A percentile compares a stretch with the other conserved stretches of the same genome.
Conservation (phyloP, 2,888 invertebrate genomes). For the Tribolium freemani region DNA sequence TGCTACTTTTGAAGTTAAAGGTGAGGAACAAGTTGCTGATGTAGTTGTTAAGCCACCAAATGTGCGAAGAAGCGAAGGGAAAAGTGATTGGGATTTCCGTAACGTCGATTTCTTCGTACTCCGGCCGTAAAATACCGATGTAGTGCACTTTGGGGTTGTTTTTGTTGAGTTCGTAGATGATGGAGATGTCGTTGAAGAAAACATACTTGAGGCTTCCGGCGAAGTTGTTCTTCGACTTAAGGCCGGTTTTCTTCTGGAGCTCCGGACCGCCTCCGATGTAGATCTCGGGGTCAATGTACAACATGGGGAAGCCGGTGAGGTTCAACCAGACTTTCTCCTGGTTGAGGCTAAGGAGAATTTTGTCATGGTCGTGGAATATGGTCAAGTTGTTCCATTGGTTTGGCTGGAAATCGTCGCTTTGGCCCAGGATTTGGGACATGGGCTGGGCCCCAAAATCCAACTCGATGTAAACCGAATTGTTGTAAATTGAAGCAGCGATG, state of each 20-base stretch:
- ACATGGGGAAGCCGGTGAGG: constrained; percentile 79
- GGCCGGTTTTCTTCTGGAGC: constrained; percentile 84
- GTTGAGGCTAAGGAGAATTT: constrained; percentile 83
- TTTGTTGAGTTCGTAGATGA: constrained; percentile 88
- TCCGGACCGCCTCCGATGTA: constrained; percentile 87
- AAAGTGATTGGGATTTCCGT: constrained; percentile 92
- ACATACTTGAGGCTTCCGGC: constrained; percentile 91
- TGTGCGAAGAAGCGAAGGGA: constrained; percentile 91
- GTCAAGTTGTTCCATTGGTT: constrained; percentile 90
- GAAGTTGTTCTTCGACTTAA: constrained; percentile 70
- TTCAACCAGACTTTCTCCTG: constrained; percentile 78
- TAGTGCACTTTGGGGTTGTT: constrained; percentile 83
- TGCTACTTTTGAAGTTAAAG: constrained; percentile 90
- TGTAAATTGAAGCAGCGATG: constrained; percentile 88
- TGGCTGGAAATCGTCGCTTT: constrained; percentile 77
- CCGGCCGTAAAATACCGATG: constrained; percentile 78
- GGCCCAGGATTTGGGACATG: constrained; percentile 76
- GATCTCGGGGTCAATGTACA: constrained; percentile 94
- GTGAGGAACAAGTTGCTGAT: constrained; percentile 81
- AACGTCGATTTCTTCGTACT: constrained; percentile 87
- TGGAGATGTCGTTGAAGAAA: constrained; percentile 93
- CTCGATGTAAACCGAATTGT: constrained; percentile 87
- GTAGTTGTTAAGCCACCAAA: constrained; percentile 88
- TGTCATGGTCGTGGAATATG: constrained; percentile 83
- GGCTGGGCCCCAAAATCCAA: constrained; percentile 89